Conservation (phyloP, 2,113 vertebrate species). For the Ariopsis seemanni region DNA sequence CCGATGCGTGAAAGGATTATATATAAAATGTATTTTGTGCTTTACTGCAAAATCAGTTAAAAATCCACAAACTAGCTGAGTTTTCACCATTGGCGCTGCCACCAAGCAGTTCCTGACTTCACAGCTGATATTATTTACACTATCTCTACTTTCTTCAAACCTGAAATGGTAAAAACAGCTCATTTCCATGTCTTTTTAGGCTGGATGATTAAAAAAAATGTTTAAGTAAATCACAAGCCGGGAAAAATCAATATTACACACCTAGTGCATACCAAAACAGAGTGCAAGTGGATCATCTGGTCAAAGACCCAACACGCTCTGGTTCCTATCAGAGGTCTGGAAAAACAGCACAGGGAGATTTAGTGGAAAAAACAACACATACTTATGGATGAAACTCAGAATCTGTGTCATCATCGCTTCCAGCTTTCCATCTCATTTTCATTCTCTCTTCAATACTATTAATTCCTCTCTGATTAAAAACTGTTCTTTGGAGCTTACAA, state of each 20-base stretch:
- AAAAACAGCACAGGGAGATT: slow-evolving; percentile 15
- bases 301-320: slow-evolving; percentile 37
- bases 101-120: not conserved
- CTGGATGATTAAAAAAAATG: not conserved
- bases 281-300: not conserved
- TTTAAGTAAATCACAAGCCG: not conserved
- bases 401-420: not conserved
- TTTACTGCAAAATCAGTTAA: not conserved
- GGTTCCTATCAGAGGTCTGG: slow-evolving; percentile 31
- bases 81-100: not conserved
- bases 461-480: slow-evolving; percentile 4
- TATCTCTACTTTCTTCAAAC: not conserved
- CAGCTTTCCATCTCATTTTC: slow-evolving; percentile 10
- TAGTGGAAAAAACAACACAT: not conserved
- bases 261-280: not conserved
- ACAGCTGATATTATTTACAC: not conserved
- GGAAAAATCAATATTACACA: not conserved
- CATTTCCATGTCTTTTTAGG: not conserved
- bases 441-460: not conserved
- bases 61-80: not conserved
- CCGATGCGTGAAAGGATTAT: not conserved
- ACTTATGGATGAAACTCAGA: not conserved
- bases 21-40: not conserved
- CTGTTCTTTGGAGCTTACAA: too few relatives aligned
- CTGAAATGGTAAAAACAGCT: not conserved